A percentile compares a stretch with the other conserved stretches of the same genome.
These are phyloP conservation scores for Sparus aurata DNA, from an alignment of 2,797 vertebrate species.

Conservation along the genomic window DNA sequence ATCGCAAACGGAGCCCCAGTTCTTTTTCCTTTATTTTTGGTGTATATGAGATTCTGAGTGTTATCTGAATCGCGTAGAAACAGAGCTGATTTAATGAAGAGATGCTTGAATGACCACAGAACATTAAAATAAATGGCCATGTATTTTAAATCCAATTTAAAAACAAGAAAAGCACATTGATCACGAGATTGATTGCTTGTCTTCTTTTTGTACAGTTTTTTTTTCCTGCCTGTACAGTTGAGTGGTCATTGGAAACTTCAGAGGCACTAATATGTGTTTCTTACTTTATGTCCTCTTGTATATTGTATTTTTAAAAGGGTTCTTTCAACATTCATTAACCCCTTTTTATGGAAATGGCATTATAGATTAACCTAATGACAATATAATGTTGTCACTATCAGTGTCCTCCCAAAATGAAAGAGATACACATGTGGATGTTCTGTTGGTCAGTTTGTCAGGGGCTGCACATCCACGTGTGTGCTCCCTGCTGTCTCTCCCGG, in stretches of 20 bases:
- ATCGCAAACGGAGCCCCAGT: conserved; percentile 18
- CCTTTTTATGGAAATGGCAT: conserved; percentile 37
- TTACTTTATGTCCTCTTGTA: conserved; percentile 11
- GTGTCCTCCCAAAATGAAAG: conserved; percentile 21
- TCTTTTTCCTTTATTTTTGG: conserved; percentile 11
- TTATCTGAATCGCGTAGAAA: conserved; percentile 21
- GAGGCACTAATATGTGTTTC: conserved; percentile 3
- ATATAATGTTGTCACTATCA: conserved; percentile 39
- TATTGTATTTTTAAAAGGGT: conserved; percentile 10
- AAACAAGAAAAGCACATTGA: conserved; percentile 38
- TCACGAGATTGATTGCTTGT: conserved; percentile 40
- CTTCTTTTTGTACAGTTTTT: background rate
- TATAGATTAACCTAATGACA: conserved; percentile 34
- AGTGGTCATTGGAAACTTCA: conserved; percentile 18
- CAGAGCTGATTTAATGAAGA: conserved; percentile 29
- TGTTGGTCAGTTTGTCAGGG: conserved; percentile 36
- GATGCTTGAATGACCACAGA: conserved; percentile 41
- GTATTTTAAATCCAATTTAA: conserved; percentile 52
- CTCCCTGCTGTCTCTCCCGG: conserved; percentile 46
- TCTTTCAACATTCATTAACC: conserved; percentile 21
- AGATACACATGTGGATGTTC: background rate
- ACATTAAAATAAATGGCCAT: conserved; percentile 35
- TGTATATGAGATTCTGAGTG: conserved; percentile 14
- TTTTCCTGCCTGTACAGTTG: conserved; percentile 3
- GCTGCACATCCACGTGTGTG: conserved; percentile 11